These are phyloP conservation scores for Exaiptasia diaphana DNA, from an alignment of 64 coral and sea anemone species.

Conservation along the genomic window DNA sequence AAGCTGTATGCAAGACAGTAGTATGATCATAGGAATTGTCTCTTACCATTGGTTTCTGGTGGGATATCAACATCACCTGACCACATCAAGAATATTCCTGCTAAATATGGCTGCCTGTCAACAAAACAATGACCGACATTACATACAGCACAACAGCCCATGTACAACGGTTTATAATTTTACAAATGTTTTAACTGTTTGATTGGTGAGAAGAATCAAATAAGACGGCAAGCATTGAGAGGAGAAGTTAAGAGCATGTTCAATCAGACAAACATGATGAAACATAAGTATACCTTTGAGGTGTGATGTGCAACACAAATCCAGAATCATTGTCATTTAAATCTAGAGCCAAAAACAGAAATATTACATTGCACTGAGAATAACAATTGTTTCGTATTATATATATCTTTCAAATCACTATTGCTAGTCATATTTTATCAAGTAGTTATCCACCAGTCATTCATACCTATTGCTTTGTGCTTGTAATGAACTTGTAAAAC, in stretches of 20 bases:
- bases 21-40: background rate
- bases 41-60: constrained; percentile 40
- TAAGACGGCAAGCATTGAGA: too few species aligned
- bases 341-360: background rate
- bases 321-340: constrained; percentile 76
- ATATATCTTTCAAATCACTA: too few species aligned
- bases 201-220: too few species aligned
- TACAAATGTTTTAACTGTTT: background rate
- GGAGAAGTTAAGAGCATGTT: too few species aligned
- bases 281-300: background rate
- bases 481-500: constrained; percentile 86
- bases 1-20: too few species aligned
- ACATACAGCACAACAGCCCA: background rate
- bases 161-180: background rate
- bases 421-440: too few species aligned
- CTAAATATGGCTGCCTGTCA: constrained; percentile 35
- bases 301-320: constrained; percentile 64
- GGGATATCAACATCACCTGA: constrained; percentile 18
- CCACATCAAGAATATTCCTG: constrained; percentile 52
- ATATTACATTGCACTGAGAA: background rate
- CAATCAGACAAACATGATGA: background rate
- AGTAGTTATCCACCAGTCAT: too few species aligned
- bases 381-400: too few species aligned
- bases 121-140: background rate
- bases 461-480: constrained; percentile 8